Evolutionary conservation across 2,113 vertebrate genomes (phyloP), one percentile per base, ranked within the genome.

Genomic region (Mormoops blainvillei): DNA sequence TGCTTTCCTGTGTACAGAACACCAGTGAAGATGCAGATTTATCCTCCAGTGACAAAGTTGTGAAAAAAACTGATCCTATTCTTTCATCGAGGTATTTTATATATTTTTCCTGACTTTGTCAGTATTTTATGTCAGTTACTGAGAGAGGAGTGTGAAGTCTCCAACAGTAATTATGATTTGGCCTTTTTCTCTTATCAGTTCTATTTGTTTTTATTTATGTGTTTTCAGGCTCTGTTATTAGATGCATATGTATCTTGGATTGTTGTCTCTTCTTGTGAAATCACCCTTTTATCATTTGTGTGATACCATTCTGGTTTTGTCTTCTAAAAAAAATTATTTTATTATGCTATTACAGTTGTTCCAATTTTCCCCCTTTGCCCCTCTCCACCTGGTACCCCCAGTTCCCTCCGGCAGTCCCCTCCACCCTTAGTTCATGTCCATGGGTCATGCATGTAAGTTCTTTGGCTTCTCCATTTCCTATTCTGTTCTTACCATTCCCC

Each of bases 61-160:
- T 97, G 91, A 54, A 68, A 89, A 96, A 90, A 93, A 56, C 8
- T n/a, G 89, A 83, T 45, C 38, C 63, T 45, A 7, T 81, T n/a
- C 36, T 3, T 94, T 91, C 92, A 56, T 43, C 56, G 96, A 98
- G 98, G 98, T 99, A 98, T 97, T 89, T 68, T 88, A 88, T 96
- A 2, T 24, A 15, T 78, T 8, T 92, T 86, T 90, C 22, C 45
- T 92, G 28, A 26, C 48, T 93, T 96, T 85, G 33, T 73, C n/a
- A 87, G 12, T 20, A 31, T 97, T 45, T 92, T 76, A 28, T 93
- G 0, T 83, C 38, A 74, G 56, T 86, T 93, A 67, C 61, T 38
- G 11, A 63, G n/a, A 58, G 58, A 77, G 33, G 63, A 90, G 45
- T 89, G 3, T 48, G 13, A 88, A 77, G 26, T 93, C 10, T 85